Conservation (phyloP, 2,113 vertebrate species). For the Mustelus asterias region DNA sequence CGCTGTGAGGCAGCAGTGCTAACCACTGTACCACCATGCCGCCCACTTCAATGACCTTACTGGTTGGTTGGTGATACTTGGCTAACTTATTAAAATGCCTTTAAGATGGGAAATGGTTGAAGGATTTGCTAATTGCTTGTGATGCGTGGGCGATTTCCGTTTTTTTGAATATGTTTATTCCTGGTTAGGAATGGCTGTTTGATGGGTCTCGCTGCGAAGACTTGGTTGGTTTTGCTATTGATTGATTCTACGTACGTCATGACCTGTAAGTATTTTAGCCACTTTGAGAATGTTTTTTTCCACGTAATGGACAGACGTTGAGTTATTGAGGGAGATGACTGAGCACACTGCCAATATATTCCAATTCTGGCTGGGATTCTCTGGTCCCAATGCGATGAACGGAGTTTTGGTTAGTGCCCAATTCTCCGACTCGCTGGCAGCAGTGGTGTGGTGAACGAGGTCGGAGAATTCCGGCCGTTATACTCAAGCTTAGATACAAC, state of each 20-base stretch:
- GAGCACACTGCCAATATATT: not conserved
- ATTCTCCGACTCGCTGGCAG: too few species aligned
- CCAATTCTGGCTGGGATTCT: not conserved
- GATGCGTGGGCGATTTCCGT: not conserved
- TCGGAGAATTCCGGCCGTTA: too few species aligned
- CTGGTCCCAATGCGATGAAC: too few species aligned
- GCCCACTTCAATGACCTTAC: not conserved
- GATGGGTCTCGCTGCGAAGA: not conserved
- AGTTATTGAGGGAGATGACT: not conserved
- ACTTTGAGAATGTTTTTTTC: not conserved
- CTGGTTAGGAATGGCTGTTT: conserved; percentile 18
- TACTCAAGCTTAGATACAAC: not conserved
- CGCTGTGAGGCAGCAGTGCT: too few species aligned
- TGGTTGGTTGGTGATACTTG: not conserved
- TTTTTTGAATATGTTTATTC: not conserved
- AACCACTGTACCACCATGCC: too few species aligned
- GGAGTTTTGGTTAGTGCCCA: too few species aligned
- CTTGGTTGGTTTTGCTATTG: not conserved
- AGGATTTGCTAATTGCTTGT: not conserved
- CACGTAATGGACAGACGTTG: too few species aligned
- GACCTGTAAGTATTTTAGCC: conserved; percentile 17
- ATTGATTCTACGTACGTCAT: not conserved
- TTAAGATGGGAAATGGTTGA: not conserved
- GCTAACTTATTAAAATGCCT: not conserved
- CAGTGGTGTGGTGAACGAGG: too few species aligned